Conservation (phyloP, 2,113 vertebrate genomes). For the Corythaeola cristata region DNA sequence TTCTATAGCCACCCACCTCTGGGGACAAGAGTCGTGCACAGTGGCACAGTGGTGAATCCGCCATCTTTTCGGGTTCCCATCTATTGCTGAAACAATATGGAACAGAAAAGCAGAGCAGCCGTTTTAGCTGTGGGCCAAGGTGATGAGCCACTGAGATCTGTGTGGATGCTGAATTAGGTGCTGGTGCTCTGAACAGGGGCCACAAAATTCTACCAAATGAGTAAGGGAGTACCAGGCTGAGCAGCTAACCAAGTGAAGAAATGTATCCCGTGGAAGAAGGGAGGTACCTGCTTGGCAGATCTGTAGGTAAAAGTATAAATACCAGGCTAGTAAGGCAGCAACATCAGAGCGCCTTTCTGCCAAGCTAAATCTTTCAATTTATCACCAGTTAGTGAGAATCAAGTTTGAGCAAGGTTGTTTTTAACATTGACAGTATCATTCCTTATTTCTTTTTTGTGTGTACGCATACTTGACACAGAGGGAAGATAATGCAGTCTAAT, state of each 20-base stretch:
- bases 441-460: not conserved
- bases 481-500: not conserved
- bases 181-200: not conserved
- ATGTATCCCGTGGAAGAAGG: not conserved
- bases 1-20: not conserved
- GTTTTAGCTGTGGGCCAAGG: not conserved
- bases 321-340: not conserved
- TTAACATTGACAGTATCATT: not conserved
- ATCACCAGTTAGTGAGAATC: not conserved
- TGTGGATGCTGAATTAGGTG: not conserved
- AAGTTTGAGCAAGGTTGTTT: not conserved
- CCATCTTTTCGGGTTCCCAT: not conserved
- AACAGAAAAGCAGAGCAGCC: not conserved
- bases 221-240: not conserved
- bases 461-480: not conserved
- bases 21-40: not conserved
- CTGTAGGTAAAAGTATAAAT: not conserved
- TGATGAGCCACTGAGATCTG: not conserved
- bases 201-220: not conserved
- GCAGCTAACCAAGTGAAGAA: not conserved
- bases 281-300: not conserved
- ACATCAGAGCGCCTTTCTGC: not conserved
- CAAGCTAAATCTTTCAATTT: not conserved
- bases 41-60: not conserved
- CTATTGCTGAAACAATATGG: not conserved